Evolutionary conservation across 2,113 vertebrate species (phyloP), one percentile per base, ranked within the genome.

Genomic region (Hiodon tergisus): DNA sequence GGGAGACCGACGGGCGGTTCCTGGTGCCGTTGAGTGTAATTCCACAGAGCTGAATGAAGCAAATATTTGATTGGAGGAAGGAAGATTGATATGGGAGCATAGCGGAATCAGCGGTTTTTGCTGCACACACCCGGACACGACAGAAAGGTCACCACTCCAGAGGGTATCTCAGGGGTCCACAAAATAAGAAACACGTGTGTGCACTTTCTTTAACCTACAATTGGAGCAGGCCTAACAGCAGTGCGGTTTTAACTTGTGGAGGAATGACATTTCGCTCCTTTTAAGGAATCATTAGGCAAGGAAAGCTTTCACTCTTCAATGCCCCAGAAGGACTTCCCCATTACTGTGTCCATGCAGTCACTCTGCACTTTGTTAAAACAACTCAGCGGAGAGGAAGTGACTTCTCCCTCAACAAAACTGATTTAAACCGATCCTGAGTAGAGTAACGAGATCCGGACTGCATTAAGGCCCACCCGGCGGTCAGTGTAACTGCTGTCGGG

Each of bases 71-170:
- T 75, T 47, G 59, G n/a, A 73, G 69, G 77, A 61, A 57, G 46
- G 47, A 46, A 81, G 81, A 85, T 63, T 78, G 80, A 86, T 82
- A 76, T 72, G 79, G 63, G 69, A 77, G 71, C 75, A 75, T 68
- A 71, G 76, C 68, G 67, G 48, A 54, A 51, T 54, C 74, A 77
- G 73, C 62, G 51, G 80, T 68, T 61, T 48, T 71, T 3, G 76
- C 76, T n/a, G 14, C 72, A 60, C 17, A 16, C 6, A 16, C 48
- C 5, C 48, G 46, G 6, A 17, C 68, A 72, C 9, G 46, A 2
- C 71, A 51, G 71, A 71, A 82, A 59, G 54, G 48, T 14, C 55
- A 47, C 5, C n/a, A 4, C 10, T 14, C 16, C 7, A 14, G 63
- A 46, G 47, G 46, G 10, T 17, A 53, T 13, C 0, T 53, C 9